These are phyloP conservation scores for Eolophus roseicapilla DNA, from an alignment of 2,113 vertebrate species.

Conservation along the genomic window DNA sequence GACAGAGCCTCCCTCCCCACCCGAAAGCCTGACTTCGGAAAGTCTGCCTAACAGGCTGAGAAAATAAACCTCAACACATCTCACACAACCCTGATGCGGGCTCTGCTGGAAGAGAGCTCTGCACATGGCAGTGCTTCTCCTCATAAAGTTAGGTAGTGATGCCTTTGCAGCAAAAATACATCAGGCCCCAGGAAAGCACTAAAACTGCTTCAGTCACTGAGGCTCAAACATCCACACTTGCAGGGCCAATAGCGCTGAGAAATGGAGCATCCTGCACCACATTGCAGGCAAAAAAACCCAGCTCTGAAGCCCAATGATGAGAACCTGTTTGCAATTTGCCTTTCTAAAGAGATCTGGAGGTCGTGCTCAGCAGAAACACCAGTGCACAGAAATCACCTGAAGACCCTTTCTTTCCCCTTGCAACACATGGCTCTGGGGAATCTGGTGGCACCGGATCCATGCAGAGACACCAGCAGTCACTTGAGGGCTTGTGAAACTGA, in stretches of 20 bases:
- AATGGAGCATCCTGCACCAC: not conserved
- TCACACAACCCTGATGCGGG: not conserved
- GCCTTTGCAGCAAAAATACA: not conserved
- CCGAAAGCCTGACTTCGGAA: not conserved
- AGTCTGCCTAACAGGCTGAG: not conserved
- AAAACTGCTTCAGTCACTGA: not conserved
- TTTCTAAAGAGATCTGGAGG: not conserved
- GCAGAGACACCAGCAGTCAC: accelerated
- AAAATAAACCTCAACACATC: not conserved
- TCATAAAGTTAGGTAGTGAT: not conserved
- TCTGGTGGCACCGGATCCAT: not conserved
- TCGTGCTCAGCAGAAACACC: not conserved
- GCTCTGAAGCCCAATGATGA: not conserved
- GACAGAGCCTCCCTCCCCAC: not conserved
- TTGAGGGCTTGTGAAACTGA: not conserved
- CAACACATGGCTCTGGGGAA: not conserved
- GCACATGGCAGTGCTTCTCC: not conserved
- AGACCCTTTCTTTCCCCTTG: not conserved
- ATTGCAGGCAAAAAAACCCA: not conserved
- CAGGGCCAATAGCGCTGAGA: not conserved
- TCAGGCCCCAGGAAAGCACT: not conserved
- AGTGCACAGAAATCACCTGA: not conserved
- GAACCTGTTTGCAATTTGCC: not conserved
- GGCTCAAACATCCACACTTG: not conserved
- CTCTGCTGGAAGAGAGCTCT: not conserved